Percentiles rank a stretch among this genome's conserved stretches.
Evolutionary conservation across 1,140 invertebrate species (phyloP).

Genomic region (Panagrolaimus sp.): DNA sequence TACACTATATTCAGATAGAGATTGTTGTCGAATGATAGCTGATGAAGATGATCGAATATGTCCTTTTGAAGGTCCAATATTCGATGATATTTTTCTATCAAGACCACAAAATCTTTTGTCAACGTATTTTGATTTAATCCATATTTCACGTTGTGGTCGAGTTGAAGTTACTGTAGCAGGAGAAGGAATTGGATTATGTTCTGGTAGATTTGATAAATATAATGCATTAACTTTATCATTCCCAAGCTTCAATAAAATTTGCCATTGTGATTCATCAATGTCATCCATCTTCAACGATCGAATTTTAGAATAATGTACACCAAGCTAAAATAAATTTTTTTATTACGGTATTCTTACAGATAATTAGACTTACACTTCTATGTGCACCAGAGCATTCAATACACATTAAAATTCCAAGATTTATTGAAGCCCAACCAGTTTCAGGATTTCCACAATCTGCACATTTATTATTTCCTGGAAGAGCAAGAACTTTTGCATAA

Average conservation of each 20-base stretch:
- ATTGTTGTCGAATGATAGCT: not conserved
- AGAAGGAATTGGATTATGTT: slow-evolving; percentile 18
- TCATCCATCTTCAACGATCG: slow-evolving; percentile 87
- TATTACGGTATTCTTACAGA: no score
- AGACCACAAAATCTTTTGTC: slow-evolving; percentile 64
- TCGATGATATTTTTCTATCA: slow-evolving; percentile 3
- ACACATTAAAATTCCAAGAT: slow-evolving; percentile 56
- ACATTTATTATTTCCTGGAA: slow-evolving; percentile 43
- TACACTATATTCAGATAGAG: not conserved
- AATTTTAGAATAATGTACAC: slow-evolving; percentile 93
- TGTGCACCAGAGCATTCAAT: slow-evolving; percentile 57
- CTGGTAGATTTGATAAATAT: slow-evolving; percentile 71
- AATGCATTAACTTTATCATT: slow-evolving; percentile 83
- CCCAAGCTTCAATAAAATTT: slow-evolving; percentile 88
- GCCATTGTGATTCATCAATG: slow-evolving; percentile 87
- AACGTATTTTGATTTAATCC: slow-evolving; percentile 67
- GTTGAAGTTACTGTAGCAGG: slow-evolving; percentile 23
- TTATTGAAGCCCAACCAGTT: slow-evolving; percentile 57
- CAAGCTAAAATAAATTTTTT: no score
- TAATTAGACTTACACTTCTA: no score
- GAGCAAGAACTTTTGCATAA: not conserved
- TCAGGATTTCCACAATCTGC: slow-evolving; percentile 51
- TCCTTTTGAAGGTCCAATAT: not conserved
- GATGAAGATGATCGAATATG: not conserved
- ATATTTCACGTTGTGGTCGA: slow-evolving; percentile 62